Base-by-base conservation (phyloP, 2,797 vertebrate genomes). In the Aldrovandia affinis region DNA sequence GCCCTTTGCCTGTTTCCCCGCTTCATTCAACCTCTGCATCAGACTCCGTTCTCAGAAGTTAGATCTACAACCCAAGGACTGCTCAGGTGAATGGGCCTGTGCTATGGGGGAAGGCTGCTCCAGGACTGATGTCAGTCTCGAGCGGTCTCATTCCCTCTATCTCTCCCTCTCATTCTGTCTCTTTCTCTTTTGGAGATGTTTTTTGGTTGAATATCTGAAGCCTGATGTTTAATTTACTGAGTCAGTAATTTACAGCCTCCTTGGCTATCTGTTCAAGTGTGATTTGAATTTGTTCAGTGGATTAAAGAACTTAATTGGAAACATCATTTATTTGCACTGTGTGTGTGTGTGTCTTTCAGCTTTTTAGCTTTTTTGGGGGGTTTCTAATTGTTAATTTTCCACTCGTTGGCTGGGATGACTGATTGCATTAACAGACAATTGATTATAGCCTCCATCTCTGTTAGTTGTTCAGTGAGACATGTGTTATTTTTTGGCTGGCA, bases 271-370 rank as follows among this genome's bases (percentile, higher is more conserved):
- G 44, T 18, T 59, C 80, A 85, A 81, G 79, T 85, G 80, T 61
- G 55, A 85, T 63, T n/a, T 81, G 68, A 73, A 59, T 36, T 57
- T 52, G 54, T 61, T 81, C 22, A 70, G 65, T 80, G 81, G 25
- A 73, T 54, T 57, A 57, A 80, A 84, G 52, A 47, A 59, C 78
- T 75, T 59, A 84, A 73, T 79, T 77, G 68, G 80, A 57, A 78
- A 57, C 25, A 59, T 68, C 50, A 54, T 84, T 75, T 83, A 65
- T 83, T 83, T 83, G 57, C 75, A 22, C 54, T 83, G 28, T 63
- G 75, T 59, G 22, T 55, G 78, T 30, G 47, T 54, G 79, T 22
- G 20, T 18, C 73, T 18, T 42, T 39, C 1, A 33, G 30, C 73
- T 77, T 47, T 77, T n/a, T 47, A 25, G 0, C 18, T 22, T 28